phyloP scores from a whole-genome alignment of 2,113 vertebrate genomes.

The Lagopus leucura region DNA sequence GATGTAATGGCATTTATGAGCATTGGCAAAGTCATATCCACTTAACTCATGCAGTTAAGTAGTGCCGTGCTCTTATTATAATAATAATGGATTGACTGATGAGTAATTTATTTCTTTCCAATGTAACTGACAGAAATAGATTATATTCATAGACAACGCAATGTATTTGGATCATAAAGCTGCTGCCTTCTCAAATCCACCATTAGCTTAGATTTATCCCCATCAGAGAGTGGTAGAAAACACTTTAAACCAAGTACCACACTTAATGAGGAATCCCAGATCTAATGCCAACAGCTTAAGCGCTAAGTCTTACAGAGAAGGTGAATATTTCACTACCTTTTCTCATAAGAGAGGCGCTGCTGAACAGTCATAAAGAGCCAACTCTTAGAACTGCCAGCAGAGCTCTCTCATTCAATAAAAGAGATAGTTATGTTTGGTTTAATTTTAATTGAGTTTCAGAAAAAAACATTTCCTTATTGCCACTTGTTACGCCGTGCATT shows the following conservation, averaged over 20 bases:
- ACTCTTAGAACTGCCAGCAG: conserved; percentile 5
- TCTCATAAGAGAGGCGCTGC: background rate
- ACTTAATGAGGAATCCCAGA: background rate
- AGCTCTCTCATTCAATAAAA: background rate
- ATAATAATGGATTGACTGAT: conserved; percentile 75
- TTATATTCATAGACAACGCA: conserved; percentile 48
- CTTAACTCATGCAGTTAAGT: conserved; percentile 81
- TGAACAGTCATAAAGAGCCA: conserved; percentile 19
- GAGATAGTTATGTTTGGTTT: conserved; percentile 7
- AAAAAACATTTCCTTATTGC: conserved; percentile 62
- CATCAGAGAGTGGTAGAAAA: background rate
- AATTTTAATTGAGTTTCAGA: conserved; percentile 54
- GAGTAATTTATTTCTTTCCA: conserved; percentile 77
- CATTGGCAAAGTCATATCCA: conserved; percentile 72
- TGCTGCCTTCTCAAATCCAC: conserved; percentile 40
- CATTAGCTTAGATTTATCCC: conserved; percentile 35
- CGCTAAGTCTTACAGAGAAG: conserved; percentile 9
- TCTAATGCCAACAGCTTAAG: background rate
- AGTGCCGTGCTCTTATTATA: conserved; percentile 62
- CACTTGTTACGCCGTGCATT: background rate
- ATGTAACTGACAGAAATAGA: conserved; percentile 71
- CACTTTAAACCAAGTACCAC: background rate
- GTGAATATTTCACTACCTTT: conserved; percentile 47
- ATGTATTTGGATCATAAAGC: conserved; percentile 61
- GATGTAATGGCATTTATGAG: conserved; percentile 74